Evolutionary conservation across 30 jellyfish, hydroid and myxozoan species (phyloP).

Genomic region (Pelagia noctiluca): DNA sequence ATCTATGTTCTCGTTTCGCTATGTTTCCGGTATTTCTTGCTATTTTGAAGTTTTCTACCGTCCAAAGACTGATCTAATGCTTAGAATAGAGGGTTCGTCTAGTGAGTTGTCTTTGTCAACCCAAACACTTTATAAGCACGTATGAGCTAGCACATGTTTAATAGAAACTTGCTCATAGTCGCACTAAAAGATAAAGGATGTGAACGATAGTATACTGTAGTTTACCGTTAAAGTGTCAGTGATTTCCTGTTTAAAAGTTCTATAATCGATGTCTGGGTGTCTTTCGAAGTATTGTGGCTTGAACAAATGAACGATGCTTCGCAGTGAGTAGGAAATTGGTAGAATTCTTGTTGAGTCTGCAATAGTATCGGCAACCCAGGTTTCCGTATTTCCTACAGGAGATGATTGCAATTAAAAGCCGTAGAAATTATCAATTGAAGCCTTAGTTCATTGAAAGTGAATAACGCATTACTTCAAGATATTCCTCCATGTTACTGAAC

Average conservation of each 20-base stretch:
- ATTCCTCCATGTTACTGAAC: no score
- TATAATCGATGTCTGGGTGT: slow-evolving; percentile 10
- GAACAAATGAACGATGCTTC: slow-evolving; percentile 36
- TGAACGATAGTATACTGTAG: background rate
- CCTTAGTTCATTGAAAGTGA: background rate
- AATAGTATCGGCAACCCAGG: slow-evolving; percentile 44
- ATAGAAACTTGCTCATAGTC: background rate
- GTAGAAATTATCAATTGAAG: background rate
- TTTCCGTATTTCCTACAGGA: slow-evolving; percentile 28
- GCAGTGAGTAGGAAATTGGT: slow-evolving; percentile 32
- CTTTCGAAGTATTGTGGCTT: no score
- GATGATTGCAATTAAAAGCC: no score
- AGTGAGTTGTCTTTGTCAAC: background rate
- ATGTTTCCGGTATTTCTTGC: no score
- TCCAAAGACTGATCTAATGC: no score
- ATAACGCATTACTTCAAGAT: no score
- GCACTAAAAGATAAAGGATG: background rate
- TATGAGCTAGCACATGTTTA: background rate
- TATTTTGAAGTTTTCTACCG: no score
- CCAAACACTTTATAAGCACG: background rate
- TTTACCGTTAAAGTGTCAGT: background rate
- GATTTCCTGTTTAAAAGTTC: background rate
- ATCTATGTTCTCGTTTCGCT: no score
- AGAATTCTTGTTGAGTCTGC: slow-evolving; percentile 40
- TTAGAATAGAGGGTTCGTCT: background rate